A percentile compares a stretch with the other conserved stretches of the same genome.
Conservation (phyloP, 2,797 vertebrate species). For the Chaetophractus vellerosus region DNA sequence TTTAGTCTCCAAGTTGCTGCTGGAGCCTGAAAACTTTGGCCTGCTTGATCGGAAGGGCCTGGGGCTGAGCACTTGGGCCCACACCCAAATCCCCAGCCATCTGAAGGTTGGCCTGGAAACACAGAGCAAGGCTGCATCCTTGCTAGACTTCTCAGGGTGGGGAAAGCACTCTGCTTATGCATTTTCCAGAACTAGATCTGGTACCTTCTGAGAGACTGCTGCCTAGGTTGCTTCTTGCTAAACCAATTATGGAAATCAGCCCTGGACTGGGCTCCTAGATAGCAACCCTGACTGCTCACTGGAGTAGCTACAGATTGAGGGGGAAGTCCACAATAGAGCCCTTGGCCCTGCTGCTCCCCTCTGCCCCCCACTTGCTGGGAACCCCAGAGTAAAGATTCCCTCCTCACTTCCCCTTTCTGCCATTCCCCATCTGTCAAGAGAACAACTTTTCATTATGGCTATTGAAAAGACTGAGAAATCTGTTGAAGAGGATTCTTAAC, state of each 20-base stretch:
- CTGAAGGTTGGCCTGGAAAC: neutral
- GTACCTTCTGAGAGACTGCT: neutral
- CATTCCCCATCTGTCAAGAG: neutral
- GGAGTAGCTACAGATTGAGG: neutral
- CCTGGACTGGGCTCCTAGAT: neutral
- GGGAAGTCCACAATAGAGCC: neutral
- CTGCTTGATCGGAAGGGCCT: neutral
- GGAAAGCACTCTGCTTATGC: neutral
- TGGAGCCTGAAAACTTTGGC: neutral
- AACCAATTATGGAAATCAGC: neutral
- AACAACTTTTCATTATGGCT: neutral
- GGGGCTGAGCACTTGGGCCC: rapidly evolving
- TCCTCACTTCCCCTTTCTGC: neutral
- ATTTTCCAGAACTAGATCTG: neutral
- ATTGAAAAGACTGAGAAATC: slow-evolving; percentile 42
- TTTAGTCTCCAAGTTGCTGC: neutral
- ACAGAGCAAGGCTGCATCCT: neutral
- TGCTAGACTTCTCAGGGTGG: neutral
- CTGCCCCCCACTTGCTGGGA: neutral
- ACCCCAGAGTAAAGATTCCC: neutral
- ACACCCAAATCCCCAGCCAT: neutral
- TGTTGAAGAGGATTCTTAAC: neutral
- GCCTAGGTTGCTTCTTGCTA: neutral
- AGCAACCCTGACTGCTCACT: neutral
- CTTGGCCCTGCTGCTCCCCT: neutral